A percentile compares a stretch with the other conserved stretches of the same genome.
Evolutionary conservation across 2,797 vertebrate genomes (phyloP).

Genomic region (Agapornis canus): DNA sequence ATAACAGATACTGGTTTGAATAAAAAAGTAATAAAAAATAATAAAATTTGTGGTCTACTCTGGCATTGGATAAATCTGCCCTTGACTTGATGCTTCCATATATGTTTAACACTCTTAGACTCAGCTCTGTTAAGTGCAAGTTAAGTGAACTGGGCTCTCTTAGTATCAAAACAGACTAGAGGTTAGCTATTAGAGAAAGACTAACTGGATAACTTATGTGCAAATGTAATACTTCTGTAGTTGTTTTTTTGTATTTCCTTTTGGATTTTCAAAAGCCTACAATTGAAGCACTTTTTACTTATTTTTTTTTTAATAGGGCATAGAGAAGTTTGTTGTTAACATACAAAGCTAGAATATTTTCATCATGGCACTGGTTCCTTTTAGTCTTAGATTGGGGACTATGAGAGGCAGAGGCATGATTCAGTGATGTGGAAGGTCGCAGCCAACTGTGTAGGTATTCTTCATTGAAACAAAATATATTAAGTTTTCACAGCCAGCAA

Average conservation of each 20-base stretch:
- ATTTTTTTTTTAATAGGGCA: fast-evolving
- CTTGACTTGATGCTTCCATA: neutral
- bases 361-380: neutral
- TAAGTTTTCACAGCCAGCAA: neutral
- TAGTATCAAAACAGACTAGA: fast-evolving
- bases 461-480: neutral
- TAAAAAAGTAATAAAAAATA: neutral
- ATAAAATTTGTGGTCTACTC: neutral
- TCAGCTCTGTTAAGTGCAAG: too few species aligned
- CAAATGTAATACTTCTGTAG: fast-evolving
- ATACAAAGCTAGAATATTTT: neutral
- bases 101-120: neutral
- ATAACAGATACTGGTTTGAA: neutral
- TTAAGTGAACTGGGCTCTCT: neutral
- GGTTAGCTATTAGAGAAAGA: neutral
- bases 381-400: neutral
- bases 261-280: neutral
- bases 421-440: neutral
- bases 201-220: neutral
- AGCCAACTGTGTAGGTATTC: neutral
- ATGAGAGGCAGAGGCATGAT: neutral
- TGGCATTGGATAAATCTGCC: fast-evolving
- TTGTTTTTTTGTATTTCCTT: neutral
- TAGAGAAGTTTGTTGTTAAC: neutral
- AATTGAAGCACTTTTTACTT: neutral